These are phyloP conservation scores for Calliphora vicina DNA, from an alignment of 1,140 invertebrate genomes.

Conservation along the genomic window DNA sequence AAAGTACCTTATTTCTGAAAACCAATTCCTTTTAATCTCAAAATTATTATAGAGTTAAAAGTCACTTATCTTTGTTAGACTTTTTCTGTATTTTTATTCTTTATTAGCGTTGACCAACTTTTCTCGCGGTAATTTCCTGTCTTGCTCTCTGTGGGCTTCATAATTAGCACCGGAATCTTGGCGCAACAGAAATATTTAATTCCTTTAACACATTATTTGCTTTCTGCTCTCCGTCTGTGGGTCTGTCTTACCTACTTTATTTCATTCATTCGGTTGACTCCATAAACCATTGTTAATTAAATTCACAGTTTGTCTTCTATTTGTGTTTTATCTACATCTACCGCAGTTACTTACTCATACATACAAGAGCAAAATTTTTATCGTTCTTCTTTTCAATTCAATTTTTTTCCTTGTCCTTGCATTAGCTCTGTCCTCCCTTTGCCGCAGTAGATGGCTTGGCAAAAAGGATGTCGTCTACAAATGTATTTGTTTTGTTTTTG, in stretches of 20 bases:
- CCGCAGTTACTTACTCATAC: neutral
- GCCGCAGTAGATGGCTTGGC: neutral
- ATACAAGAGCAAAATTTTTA: neutral
- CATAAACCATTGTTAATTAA: conserved; percentile 10
- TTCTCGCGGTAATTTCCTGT: neutral
- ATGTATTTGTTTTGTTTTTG: neutral
- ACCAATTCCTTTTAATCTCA: too few relatives aligned
- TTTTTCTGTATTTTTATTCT: neutral
- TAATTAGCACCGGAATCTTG: neutral
- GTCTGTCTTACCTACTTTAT: neutral
- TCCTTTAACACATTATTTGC: neutral
- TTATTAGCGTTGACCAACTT: neutral
- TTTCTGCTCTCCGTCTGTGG: neutral
- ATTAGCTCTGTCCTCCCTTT: neutral
- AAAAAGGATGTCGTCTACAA: neutral
- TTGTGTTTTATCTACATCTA: neutral
- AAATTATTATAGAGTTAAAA: neutral
- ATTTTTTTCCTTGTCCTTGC: neutral
- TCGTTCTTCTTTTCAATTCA: neutral
- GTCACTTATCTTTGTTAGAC: neutral
- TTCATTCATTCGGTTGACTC: neutral
- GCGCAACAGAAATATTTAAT: neutral
- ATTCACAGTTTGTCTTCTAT: neutral
- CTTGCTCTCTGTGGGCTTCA: neutral
- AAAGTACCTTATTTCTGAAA: too few relatives aligned